Base-by-base conservation (phyloP, 1,140 invertebrate genomes). In the Drosophila sp. region DNA sequence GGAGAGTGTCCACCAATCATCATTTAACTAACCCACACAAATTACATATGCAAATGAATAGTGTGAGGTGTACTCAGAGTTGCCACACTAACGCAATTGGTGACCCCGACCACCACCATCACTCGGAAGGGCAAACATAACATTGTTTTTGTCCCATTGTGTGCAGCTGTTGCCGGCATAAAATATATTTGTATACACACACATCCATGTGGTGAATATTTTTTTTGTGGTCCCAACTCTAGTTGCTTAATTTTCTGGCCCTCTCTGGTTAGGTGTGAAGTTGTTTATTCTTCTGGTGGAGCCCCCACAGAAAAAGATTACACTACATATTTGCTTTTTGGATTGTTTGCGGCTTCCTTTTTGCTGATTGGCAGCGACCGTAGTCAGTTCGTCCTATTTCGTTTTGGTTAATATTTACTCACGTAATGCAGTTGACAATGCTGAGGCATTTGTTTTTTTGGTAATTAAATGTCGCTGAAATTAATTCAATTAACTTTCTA, bases 311-410 rank as follows among this genome's bases (percentile, higher is more conserved):
- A 25, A 4, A 10, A 61, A 50, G 62, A 47, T 29, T 68, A 70
- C 17, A 17, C 55, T 80, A 11, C 10, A 38, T 38, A 76, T 85
- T 85, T 82, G 71, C 66, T 66, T 61, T 72, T 23, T 60, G 69
- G 66, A 54, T 76, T 70, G 70, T 71, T 81, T 86, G 79, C 76
- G 79, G 83, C 72, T 82, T 79, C 72, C 72, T 86, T 17, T 72
- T 66, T 70, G 66, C 70, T 87, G 83, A 86, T 86, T 86, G 83
- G 81, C 84, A 89, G 84, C 79, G 63, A 61, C 60, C 27, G 33
- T 27, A 60, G 47, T 62, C 69, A 50, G 63, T 68, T 68, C 65
- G 66, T 44, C 47, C 54, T 67, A 38, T 30, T 71, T 56, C 61
- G 47, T 6, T 57, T 60, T 33, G 60, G 63, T 77, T 70, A 47